A percentile compares a stretch with the other conserved stretches of the same genome.
These are phyloP conservation scores for Anisognathus igniventris DNA, from an alignment of 2,797 vertebrate species.

Conservation along the genomic window DNA sequence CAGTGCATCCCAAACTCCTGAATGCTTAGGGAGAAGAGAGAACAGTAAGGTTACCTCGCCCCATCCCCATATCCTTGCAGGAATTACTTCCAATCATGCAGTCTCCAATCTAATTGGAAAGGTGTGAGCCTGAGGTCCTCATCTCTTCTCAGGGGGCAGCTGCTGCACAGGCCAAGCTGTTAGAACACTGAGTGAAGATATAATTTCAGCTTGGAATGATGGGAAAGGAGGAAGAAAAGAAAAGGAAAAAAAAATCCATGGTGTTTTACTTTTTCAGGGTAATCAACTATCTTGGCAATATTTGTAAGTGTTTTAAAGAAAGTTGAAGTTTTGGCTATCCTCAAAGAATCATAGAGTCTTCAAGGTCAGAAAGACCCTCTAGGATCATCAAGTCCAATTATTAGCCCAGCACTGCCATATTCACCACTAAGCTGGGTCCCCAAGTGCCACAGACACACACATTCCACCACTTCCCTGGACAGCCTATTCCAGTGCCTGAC, in stretches of 20 bases:
- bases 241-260: accelerated
- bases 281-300: not conserved
- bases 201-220: not conserved
- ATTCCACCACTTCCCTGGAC: not conserved
- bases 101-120: not conserved
- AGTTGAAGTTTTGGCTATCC: not conserved
- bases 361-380: not conserved
- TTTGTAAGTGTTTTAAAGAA: not conserved
- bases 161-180: not conserved
- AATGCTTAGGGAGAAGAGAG: not conserved
- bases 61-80: not conserved
- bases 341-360: not conserved
- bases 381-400: not conserved
- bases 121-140: not conserved
- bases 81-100: not conserved
- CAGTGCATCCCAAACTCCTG: not conserved
- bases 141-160: not conserved
- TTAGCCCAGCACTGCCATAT: not conserved
- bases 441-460: not conserved
- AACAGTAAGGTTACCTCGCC: accelerated
- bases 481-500: not conserved
- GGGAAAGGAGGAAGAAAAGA: not conserved
- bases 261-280: not conserved
- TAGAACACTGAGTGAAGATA: not conserved
- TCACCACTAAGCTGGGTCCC: not conserved